Evolutionary conservation across 2,113 vertebrate species (phyloP), one percentile per base, ranked within the genome.

Genomic region (Zootoca vivipara): DNA sequence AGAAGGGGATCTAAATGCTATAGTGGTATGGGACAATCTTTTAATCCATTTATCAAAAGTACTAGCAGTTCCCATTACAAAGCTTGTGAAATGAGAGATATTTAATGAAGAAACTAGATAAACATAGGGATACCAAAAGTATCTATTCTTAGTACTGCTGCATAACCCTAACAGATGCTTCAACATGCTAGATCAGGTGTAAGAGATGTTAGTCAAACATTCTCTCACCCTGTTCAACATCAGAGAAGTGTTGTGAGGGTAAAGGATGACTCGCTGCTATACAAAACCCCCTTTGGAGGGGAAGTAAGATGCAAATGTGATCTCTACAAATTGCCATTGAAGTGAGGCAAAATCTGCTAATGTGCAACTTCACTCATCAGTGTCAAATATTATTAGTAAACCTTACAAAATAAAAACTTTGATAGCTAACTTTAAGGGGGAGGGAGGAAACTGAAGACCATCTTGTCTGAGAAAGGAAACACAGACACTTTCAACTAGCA

Each of bases 381-480:
- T 1, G 70, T 92, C 28, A 92, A 92, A 87, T 82, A 91, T 40
- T 90, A 83, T 75, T 77, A 91, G 24, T 28, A 87, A 85, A 10
- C 56, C 73, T 58, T 38, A n/a, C 7, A 62, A 89, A 28, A 78
- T 28, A 18, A 0, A 86, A 64, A 74, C 30, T 52, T 72, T 46
- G 15, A 87, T 4, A 89, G 81, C 65, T 78, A 90, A 16, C 52
- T n/a, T 84, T 87, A 83, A 78, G 38, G 3, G 8, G 13, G 5
- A 38, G 18, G 30, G 12, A 70, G 28, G 10, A 85, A 40, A 74
- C 38, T 58, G 56, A 72, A n/a, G 67, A 90, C 56, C 62, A 92
- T 85, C 92, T 87, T 82, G 89, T 89, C 83, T 28, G 10, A 16
- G 35, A 92, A 13, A 90, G 84, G 86, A 91, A 94, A 89, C 86